These are phyloP conservation scores for Himalopsyche japonica DNA, from an alignment of 2,888 invertebrate species.

Conservation along the genomic window DNA sequence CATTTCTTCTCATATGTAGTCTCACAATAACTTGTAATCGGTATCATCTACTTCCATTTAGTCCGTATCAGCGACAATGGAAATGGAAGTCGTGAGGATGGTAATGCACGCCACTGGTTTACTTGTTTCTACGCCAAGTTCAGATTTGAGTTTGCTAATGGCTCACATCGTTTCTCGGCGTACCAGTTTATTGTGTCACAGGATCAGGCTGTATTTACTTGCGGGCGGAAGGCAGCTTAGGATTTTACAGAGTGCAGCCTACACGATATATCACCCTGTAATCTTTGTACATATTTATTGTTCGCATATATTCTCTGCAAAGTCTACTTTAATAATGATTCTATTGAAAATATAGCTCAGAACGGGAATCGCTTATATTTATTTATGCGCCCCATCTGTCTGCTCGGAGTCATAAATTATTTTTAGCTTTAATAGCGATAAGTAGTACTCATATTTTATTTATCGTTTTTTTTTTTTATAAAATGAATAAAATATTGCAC, in stretches of 20 bases:
- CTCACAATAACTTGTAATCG: neutral
- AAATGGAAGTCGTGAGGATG: neutral
- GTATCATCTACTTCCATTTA: neutral
- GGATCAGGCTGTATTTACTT: slow-evolving; percentile 3
- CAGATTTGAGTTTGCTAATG: slow-evolving; percentile 6
- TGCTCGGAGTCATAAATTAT: neutral
- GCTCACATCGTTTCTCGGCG: neutral
- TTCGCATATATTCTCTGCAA: neutral
- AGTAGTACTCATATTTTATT: neutral
- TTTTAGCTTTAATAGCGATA: neutral
- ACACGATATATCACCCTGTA: neutral
- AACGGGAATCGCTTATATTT: neutral
- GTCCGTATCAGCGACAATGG: neutral
- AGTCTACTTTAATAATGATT: neutral
- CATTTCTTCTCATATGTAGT: neutral
- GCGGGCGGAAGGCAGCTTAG: neutral
- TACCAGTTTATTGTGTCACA: neutral
- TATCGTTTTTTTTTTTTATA: neutral
- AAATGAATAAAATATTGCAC: neutral
- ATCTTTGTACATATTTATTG: slow-evolving; percentile 2
- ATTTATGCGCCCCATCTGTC: neutral
- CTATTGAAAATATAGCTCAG: neutral
- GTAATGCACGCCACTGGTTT: neutral
- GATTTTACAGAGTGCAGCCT: neutral
- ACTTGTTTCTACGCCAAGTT: neutral